Evolutionary conservation across 2,888 invertebrate species (phyloP).

Genomic region (Julus scandinavius): DNA sequence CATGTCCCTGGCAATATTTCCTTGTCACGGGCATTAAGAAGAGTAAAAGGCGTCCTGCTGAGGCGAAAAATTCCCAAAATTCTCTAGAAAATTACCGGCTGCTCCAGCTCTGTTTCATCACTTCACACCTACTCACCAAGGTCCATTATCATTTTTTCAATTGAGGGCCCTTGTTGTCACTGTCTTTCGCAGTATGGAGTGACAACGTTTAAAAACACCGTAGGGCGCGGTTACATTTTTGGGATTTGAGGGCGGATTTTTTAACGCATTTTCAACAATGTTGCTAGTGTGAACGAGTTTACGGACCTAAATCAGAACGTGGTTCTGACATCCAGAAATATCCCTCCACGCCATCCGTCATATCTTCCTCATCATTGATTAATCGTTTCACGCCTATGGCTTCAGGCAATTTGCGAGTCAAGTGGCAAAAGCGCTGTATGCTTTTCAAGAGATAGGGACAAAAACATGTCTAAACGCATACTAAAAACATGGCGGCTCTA

Average conservation of each 20-base stretch:
- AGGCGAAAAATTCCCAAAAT: conserved; percentile 35
- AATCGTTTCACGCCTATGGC: neutral
- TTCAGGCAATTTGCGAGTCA: conserved; percentile 1
- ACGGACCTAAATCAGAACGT: neutral
- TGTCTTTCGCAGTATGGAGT: neutral
- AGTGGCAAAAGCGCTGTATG: neutral
- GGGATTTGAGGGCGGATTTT: neutral
- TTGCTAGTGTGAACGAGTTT: neutral
- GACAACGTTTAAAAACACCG: neutral
- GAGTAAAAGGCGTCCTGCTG: conserved; percentile 41
- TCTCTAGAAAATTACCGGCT: neutral
- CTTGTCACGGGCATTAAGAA: neutral
- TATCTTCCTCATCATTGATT: conserved; percentile 14
- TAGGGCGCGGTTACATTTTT: conserved; percentile 1
- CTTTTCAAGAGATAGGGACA: neutral
- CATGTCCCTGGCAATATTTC: neutral
- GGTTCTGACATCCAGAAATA: neutral
- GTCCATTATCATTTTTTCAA: neutral
- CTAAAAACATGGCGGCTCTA: neutral
- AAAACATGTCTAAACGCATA: neutral
- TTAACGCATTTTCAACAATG: neutral
- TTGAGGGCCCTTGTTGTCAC: neutral
- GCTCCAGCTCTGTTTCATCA: neutral
- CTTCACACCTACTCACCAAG: conserved; percentile 46
- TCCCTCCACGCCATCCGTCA: neutral